Evolutionary conservation across 2,888 invertebrate species (phyloP), one percentile per base, ranked within the genome.

Genomic region (Diarsia dahlii): DNA sequence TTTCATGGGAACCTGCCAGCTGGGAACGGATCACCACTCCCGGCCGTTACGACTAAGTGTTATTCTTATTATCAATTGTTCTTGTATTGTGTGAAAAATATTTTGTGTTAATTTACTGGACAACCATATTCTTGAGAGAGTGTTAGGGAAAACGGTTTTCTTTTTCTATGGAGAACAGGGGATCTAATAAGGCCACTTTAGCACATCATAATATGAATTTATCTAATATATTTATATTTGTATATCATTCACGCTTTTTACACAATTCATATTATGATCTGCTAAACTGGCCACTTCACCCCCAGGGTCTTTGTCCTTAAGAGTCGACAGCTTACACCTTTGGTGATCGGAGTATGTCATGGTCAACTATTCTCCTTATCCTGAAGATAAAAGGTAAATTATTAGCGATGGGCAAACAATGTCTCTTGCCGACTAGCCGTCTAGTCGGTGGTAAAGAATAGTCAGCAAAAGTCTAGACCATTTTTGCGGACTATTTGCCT

Each of bases 1-100:
- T 70, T 80, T 60, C 70, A 63, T 82, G 82, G 71, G 82, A 82
- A 84, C n/a, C 39, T 34, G 74, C 58, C 84, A 74, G 71, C 68
- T 84, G 84, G 45, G 56, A 64, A 60, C 60, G 54, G 73, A 72
- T 78, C 84, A 50, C 67, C 50, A 45, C 28, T 62, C 69, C 52
- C 68, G 50, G 46, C 23, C n/a, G 66, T 66, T 52, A 70, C 13
- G 65, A 50, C 23, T 71, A 46, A 65, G 71, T 70, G 79, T 69
- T 72, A 62, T 48, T 48, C 48, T 48, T 48, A 48, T 56, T 71
- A 63, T 72, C 62, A 63, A 56, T 39, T 72, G 71, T 62, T 54
- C 39, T 39, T 80, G 34, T 67, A 34, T 56, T 67, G 45, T 56
- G 20, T 66, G 45, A 45, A 50, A 54, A 66, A 81, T 58, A 48